Conservation (phyloP, 2,113 vertebrate species). For the Mastomys coucha region DNA sequence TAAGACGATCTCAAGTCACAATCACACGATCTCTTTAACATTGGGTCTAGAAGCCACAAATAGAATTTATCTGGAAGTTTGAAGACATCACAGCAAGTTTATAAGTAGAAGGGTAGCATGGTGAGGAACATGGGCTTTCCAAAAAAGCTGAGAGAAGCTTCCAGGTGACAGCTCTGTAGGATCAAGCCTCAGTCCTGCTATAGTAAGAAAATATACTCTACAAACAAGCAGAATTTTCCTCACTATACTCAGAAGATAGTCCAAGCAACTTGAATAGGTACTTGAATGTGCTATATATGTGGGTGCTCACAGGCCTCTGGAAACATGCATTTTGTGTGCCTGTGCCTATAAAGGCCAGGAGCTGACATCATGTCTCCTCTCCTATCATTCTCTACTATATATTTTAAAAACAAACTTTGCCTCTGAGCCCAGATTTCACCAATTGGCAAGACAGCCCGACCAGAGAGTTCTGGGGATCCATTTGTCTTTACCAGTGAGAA, state of each 20-base stretch:
- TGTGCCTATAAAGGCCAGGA: background rate
- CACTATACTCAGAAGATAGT: background rate
- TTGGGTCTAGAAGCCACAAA: background rate
- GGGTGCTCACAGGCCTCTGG: accelerated
- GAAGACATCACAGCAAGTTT: background rate
- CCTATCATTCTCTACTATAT: background rate
- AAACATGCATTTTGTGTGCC: background rate
- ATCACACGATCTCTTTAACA: background rate
- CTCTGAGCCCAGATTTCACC: background rate
- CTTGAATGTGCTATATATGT: background rate
- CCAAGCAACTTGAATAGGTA: background rate
- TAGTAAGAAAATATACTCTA: background rate
- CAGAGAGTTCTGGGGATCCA: background rate
- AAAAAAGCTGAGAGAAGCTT: background rate
- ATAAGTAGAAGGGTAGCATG: background rate
- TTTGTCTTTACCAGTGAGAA: background rate
- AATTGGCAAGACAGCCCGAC: background rate
- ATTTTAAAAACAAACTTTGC: background rate
- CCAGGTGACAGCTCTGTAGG: background rate
- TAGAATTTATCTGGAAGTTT: background rate
- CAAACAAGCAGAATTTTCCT: background rate
- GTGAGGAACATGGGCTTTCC: background rate
- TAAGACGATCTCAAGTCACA: background rate
- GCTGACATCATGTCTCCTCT: background rate
- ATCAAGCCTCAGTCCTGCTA: background rate